Evolutionary conservation across 2,113 vertebrate species (phyloP), one percentile per base, ranked within the genome.

Genomic region (Rhipidura dahli): DNA sequence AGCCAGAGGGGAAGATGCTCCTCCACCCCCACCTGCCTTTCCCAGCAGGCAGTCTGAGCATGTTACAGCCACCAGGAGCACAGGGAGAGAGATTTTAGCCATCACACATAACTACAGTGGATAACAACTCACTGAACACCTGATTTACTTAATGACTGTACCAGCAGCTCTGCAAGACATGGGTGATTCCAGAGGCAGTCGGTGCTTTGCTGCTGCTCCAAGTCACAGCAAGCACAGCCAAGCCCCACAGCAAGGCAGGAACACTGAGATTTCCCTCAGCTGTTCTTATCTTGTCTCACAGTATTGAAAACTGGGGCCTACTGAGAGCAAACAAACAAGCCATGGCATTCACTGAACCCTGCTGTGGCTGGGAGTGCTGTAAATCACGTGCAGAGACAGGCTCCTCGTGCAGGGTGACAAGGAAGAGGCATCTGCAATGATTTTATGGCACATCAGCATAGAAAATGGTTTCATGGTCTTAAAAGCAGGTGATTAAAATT

Each of bases 91-190:
- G 9, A 17, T 10, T 49, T 51, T 1, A 49, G 56, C 51, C 66
- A 37, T 7, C 30, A 9, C 37, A 9, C 0, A 0, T 3, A 33
- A 26, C 31, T 16, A 14, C 56, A 24, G 56, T 1, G 0, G 61
- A 42, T 18, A 28, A 44, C 0, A 77, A 49, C 70, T 77, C 50
- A 1, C 44, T 35, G 3, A 75, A 73, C 37, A 30, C 19, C 37
- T 1, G 5, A 30, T 65, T 60, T 15, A 13, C n/a, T 53, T 27
- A 10, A 47, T 0, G 12, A 24, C 21, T 4, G 0, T 3, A 9
- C 3, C 39, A 27, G 65, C 65, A 68, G 49, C 65, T 30, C 28
- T 4, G 17, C 49, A 33, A 30, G 50, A 14, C 0, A 0, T 1
- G 5, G 5, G 35, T 31, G 83, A 31, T 21, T 64, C 26, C 30